phyloP scores from a whole-genome alignment of 2,797 vertebrate species.

The Leontocebus nigricollis region DNA sequence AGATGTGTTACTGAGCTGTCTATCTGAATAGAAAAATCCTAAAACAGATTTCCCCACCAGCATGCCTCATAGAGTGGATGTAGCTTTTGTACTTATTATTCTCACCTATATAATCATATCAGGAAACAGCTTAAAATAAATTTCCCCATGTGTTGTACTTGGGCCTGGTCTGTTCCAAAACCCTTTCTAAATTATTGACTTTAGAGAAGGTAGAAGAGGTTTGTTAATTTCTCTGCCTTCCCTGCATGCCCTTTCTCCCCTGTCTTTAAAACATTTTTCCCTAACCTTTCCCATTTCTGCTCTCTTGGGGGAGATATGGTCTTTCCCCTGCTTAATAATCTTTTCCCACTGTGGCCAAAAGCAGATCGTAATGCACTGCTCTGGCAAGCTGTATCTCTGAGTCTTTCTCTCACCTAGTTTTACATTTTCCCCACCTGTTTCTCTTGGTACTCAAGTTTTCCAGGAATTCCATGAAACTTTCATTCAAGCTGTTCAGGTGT shows the following conservation, averaged over 20 bases:
- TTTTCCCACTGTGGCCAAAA: neutral
- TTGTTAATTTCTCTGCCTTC: conserved; percentile 29
- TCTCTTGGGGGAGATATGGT: neutral
- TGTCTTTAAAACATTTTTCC: neutral
- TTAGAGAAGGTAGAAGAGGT: neutral
- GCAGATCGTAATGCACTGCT: neutral
- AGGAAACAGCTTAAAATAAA: neutral
- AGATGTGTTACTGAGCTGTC: neutral
- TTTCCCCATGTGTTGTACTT: neutral
- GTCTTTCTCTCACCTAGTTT: conserved; percentile 32
- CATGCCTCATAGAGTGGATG: neutral
- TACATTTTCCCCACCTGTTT: conserved; percentile 59
- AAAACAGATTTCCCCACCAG: neutral
- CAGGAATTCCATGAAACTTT: conserved; percentile 75
- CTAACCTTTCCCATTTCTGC: neutral
- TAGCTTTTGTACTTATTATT: neutral
- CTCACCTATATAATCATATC: neutral
- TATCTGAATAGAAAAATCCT: neutral
- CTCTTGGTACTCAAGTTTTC: conserved; percentile 69
- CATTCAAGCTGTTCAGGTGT: conserved; percentile 69
- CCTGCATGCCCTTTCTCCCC: neutral
- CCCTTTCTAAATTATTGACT: conserved; percentile 50
- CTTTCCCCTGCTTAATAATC: neutral
- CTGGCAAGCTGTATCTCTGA: neutral
- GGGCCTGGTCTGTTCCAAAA: conserved; percentile 26